Conservation (phyloP, 2,888 invertebrate genomes). For the Agrypnus murinus region DNA sequence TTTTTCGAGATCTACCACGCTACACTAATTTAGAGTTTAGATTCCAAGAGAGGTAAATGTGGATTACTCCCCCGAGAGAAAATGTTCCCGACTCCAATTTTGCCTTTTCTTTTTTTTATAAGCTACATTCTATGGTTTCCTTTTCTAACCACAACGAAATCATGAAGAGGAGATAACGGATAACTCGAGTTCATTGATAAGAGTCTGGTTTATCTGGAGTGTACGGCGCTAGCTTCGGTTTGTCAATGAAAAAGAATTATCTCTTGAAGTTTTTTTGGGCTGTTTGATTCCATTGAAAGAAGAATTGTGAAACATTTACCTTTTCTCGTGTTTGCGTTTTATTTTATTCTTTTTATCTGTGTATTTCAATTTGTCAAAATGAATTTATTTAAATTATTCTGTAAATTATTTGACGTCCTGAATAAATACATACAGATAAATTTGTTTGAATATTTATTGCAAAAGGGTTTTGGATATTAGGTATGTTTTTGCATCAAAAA, state of each 20-base stretch:
- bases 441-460: too few species aligned
- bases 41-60: constrained; percentile 14
- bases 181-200: constrained; percentile 27
- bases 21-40: constrained; percentile 25
- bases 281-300: background rate
- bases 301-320: too few species aligned
- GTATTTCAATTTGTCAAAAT: too few species aligned
- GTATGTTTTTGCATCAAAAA: too few species aligned
- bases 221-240: constrained; percentile 7
- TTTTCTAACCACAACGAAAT: background rate
- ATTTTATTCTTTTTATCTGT: too few species aligned
- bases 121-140: too few species aligned
- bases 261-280: background rate
- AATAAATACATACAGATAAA: too few species aligned
- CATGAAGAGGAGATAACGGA: constrained; percentile 14
- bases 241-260: constrained; percentile 17
- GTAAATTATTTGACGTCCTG: too few species aligned
- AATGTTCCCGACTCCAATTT: background rate
- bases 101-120: background rate
- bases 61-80: constrained; percentile 4
- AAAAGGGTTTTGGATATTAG: too few species aligned
- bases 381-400: too few species aligned
- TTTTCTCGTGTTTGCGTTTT: too few species aligned
- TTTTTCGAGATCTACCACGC: constrained; percentile 13
- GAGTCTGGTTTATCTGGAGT: constrained; percentile 14